Percentiles rank a stretch among this genome's conserved stretches.
Conservation (phyloP, 2,888 invertebrate genomes). For the Patella ulyssiponensis region DNA sequence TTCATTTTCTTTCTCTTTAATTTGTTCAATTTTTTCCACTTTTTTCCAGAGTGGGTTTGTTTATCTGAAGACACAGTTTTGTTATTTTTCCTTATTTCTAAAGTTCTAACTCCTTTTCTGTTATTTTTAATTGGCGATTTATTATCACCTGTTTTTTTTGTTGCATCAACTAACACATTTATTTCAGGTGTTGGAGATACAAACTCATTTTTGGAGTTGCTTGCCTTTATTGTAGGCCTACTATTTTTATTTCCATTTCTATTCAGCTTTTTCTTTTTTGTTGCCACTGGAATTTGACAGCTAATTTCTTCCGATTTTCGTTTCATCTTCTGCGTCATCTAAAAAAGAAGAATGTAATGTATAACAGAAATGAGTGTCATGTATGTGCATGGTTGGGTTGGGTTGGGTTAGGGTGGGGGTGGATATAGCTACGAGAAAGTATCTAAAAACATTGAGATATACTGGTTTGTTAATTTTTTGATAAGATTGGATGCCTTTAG, state of each 20-base stretch:
- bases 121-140: not conserved
- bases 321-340: too few relatives aligned
- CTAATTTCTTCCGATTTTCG: too few relatives aligned
- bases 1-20: conserved; percentile 22
- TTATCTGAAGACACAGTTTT: not conserved
- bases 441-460: too few relatives aligned
- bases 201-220: not conserved
- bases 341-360: too few relatives aligned
- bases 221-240: not conserved
- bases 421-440: too few relatives aligned
- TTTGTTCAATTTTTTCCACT: conserved; percentile 21
- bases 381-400: too few relatives aligned
- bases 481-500: too few relatives aligned
- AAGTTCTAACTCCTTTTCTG: not conserved
- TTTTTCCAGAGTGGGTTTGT: not conserved
- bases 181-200: not conserved
- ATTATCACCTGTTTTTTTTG: not conserved
- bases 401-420: too few relatives aligned
- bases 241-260: not conserved
- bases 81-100: not conserved
- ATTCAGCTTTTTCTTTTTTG: not conserved
- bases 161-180: not conserved
- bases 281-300: too few relatives aligned
- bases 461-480: too few relatives aligned
- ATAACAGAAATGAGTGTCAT: too few relatives aligned